These are phyloP conservation scores for Penaeus indicus DNA, from an alignment of 1,140 invertebrate genomes.

Conservation along the genomic window DNA sequence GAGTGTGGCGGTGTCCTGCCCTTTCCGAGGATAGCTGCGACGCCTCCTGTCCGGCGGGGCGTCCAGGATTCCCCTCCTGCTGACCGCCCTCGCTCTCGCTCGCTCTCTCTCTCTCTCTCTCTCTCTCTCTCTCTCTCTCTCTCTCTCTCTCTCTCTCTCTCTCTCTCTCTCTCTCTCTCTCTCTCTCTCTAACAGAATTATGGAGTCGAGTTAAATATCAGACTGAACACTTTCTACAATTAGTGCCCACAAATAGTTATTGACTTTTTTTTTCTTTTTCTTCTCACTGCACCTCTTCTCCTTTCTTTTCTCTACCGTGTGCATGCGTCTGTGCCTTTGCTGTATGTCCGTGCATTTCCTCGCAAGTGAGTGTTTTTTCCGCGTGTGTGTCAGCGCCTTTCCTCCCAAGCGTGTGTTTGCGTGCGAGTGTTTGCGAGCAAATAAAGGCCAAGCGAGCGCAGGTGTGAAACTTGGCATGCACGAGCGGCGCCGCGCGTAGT, in stretches of 20 bases:
- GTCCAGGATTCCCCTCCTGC: too few species aligned
- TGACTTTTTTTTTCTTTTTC: too few species aligned
- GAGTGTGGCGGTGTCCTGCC: too few species aligned
- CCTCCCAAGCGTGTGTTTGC: background rate
- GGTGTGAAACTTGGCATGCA: background rate
- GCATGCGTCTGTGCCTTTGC: background rate
- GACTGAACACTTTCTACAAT: too few species aligned
- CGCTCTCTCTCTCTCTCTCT: background rate
- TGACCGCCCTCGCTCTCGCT: background rate
- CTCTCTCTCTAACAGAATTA: background rate
- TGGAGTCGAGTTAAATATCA: too few species aligned
- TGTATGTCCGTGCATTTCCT: background rate
- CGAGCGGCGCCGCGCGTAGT: too few species aligned
- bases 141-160: too few species aligned
- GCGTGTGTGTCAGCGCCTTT: background rate
- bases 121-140: background rate
- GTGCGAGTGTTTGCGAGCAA: background rate
- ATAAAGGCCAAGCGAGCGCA: background rate
- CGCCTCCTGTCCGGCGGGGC: too few species aligned
- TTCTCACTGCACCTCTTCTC: background rate
- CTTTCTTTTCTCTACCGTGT: background rate
- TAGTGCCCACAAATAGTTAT: too few species aligned
- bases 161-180: background rate
- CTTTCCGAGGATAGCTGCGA: too few species aligned
- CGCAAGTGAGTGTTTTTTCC: background rate